Evolutionary conservation across 2,888 invertebrate species (phyloP).

Genomic region (Polymixis lichenea): DNA sequence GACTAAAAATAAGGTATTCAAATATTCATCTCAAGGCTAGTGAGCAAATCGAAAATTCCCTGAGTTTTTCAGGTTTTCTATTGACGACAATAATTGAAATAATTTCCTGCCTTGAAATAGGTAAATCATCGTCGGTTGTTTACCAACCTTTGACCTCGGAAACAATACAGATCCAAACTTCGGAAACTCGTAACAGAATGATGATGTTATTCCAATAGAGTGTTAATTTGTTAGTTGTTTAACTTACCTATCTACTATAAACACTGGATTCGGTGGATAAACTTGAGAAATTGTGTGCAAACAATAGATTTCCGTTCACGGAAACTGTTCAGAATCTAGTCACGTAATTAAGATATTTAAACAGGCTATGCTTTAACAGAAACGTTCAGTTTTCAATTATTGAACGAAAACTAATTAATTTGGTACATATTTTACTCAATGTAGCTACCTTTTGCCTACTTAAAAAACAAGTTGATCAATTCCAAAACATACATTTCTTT

Average conservation of each 20-base stretch:
- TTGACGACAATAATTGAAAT: not conserved
- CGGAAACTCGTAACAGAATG: not conserved
- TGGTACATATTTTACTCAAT: not conserved
- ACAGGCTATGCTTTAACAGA: too few relatives aligned
- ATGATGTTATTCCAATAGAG: slow-evolving; percentile 21
- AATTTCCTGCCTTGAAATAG: not conserved
- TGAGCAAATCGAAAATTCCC: not conserved
- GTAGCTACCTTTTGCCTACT: not conserved
- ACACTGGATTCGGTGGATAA: slow-evolving; percentile 16
- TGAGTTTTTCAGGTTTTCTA: not conserved
- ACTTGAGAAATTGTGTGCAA: not conserved
- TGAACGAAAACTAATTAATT: not conserved
- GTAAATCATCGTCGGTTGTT: not conserved
- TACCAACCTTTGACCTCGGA: not conserved
- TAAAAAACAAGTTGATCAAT: not conserved
- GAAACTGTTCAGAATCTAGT: too few relatives aligned
- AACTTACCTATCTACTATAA: not conserved
- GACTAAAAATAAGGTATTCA: slow-evolving; percentile 20
- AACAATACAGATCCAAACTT: slow-evolving; percentile 20
- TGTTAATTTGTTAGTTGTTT: slow-evolving; percentile 5
- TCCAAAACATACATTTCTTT: not conserved
- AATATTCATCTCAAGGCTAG: not conserved
- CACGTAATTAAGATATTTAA: not conserved
- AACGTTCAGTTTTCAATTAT: not conserved
- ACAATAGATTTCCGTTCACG: not conserved